A percentile compares a stretch with the other conserved stretches of the same genome.
These are phyloP conservation scores for Galeruca laticollis DNA, from an alignment of 2,888 invertebrate species.

Conservation along the genomic window DNA sequence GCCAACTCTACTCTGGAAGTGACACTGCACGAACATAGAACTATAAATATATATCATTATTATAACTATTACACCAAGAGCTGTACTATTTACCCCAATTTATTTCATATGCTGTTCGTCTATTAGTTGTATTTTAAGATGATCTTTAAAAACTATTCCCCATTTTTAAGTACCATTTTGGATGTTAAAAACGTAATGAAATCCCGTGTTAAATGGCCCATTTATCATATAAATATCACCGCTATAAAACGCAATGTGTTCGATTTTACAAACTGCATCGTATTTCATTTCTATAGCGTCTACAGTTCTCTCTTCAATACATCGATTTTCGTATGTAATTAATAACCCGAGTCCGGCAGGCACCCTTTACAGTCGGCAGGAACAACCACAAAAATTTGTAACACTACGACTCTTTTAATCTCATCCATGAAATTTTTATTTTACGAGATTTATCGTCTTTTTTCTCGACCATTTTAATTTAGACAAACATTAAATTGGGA, in stretches of 20 bases:
- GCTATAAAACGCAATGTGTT: conserved; percentile 18
- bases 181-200: neutral
- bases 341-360: conserved; percentile 9
- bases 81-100: too few species aligned
- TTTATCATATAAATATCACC: conserved; percentile 9
- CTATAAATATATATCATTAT: too few species aligned
- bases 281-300: conserved; percentile 6
- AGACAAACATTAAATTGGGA: conserved; percentile 10
- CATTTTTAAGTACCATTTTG: neutral
- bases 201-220: neutral
- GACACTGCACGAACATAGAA: too few species aligned
- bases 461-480: conserved; percentile 16
- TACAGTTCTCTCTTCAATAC: neutral
- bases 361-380: conserved; percentile 17
- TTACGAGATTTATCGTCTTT: conserved; percentile 15
- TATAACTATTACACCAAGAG: too few species aligned
- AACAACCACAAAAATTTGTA: conserved; percentile 17
- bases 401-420: conserved; percentile 20
- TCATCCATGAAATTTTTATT: conserved; percentile 20
- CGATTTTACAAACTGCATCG: conserved; percentile 11
- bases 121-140: neutral
- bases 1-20: too few species aligned
- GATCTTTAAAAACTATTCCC: neutral
- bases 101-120: too few species aligned
- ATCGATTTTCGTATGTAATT: conserved; percentile 12